phyloP scores from a whole-genome alignment of 2,113 vertebrate genomes.

The Smithornis capensis region DNA sequence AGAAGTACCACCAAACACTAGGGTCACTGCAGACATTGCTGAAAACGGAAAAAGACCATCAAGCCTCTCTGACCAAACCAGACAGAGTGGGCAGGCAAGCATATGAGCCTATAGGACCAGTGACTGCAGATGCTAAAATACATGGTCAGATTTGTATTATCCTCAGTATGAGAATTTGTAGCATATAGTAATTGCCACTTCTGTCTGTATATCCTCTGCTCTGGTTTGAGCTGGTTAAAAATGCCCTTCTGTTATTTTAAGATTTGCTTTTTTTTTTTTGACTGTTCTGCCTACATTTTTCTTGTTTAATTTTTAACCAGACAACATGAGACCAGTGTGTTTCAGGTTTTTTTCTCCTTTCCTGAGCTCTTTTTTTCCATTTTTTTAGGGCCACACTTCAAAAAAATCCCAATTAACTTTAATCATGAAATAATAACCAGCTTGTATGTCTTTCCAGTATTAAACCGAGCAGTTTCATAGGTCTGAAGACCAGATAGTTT shows the following conservation, averaged over 20 bases:
- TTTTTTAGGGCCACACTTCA: background rate
- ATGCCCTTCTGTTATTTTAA: background rate
- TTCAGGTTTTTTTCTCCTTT: background rate
- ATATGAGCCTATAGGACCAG: fast-evolving
- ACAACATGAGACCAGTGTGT: background rate
- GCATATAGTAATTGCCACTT: background rate
- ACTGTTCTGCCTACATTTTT: background rate
- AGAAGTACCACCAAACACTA: background rate
- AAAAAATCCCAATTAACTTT: background rate
- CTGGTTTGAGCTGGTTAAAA: background rate
- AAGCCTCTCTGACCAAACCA: background rate
- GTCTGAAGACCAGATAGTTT: background rate
- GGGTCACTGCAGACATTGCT: background rate
- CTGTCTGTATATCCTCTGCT: background rate
- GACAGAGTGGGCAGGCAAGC: background rate
- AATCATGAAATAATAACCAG: background rate
- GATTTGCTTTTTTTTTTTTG: fast-evolving
- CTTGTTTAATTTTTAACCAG: background rate
- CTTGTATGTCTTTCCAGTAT: background rate
- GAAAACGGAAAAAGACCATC: background rate
- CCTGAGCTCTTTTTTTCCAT: background rate
- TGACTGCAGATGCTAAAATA: background rate
- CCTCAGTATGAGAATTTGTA: background rate
- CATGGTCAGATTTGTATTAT: background rate
- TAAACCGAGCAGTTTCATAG: background rate